phyloP scores from a whole-genome alignment of 2,113 vertebrate species.

The Cynoglossus semilaevis region DNA sequence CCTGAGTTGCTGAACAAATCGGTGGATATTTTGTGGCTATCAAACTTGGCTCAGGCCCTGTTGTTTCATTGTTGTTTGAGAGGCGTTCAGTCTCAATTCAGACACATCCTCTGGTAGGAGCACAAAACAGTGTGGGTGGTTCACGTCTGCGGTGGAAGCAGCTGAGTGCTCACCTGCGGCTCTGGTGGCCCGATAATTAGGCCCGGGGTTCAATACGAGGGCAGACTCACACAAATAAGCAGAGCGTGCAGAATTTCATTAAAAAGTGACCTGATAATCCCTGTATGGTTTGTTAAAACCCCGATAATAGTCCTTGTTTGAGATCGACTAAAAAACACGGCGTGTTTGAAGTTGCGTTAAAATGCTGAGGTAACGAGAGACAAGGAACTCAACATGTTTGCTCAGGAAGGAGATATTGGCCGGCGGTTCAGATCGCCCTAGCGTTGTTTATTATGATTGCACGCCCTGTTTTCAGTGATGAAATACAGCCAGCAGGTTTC shows the following conservation, averaged over 20 bases:
- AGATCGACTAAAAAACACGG: slow-evolving; percentile 12
- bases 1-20: no score
- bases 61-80: slow-evolving; percentile 39
- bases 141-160: slow-evolving; percentile 43
- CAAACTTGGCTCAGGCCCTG: not conserved
- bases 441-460: slow-evolving; percentile 55
- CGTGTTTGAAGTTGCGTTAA: slow-evolving; percentile 16
- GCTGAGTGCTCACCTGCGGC: slow-evolving; percentile 61
- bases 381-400: slow-evolving; percentile 27
- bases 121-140: slow-evolving; percentile 53
- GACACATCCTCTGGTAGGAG: slow-evolving; percentile 49
- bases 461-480: slow-evolving; percentile 45
- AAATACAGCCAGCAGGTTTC: slow-evolving; percentile 47
- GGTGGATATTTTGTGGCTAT: not conserved
- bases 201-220: slow-evolving; percentile 46
- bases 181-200: slow-evolving; percentile 57
- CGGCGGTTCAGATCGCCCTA: slow-evolving; percentile 27
- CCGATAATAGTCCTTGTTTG: slow-evolving; percentile 27
- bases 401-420: slow-evolving; percentile 22
- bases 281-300: slow-evolving; percentile 15
- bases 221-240: slow-evolving; percentile 23
- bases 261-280: slow-evolving; percentile 1
- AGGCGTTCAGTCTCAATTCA: slow-evolving; percentile 19
- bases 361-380: slow-evolving; percentile 26
- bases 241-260: slow-evolving; percentile 12